Base-by-base conservation (phyloP, 2,113 vertebrate species). In the Oryzias melastigma region DNA sequence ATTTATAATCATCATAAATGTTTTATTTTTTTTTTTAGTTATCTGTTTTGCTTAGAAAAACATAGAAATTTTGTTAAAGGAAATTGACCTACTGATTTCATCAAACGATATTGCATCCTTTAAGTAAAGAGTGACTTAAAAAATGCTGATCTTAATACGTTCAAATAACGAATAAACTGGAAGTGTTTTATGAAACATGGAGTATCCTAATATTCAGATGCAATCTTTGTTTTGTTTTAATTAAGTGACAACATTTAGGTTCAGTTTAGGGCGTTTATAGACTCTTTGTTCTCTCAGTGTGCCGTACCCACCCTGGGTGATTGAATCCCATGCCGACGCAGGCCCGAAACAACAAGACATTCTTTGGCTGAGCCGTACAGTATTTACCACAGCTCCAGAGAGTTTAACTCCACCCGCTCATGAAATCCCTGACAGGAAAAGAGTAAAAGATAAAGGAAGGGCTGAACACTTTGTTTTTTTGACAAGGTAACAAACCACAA, bases 261-360 rank as follows among this genome's bases (percentile, higher is more conserved):
- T 67, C 3, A 52, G 10, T 58, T 45, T 53, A 19, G 14, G 53
- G 62, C 76, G 47, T 77, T 57, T 68, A 43, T 76, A 47, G 55
- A 72, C 62, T 56, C 58, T 62, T 58, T 52, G 53, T 20, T 58
- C 60, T 46, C 57, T 62, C 24, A 60, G 18, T 51, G 48, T 5
- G 25, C 61, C 60, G 80, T 58, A 65, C 52, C 58, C 76, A 70
- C 59, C 42, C 75, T 14, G 73, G 51, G 61, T 59, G 78, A 73
- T 84, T 75, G 69, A 80, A 71, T 83, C 78, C 66, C 74, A 78
- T 63, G 84, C 71, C 20, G 58, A 67, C 78, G 68, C 77, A 63
- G 79, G 76, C 84, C 80, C 83, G 75, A 77, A 86, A 89, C 77
- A 88, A 88, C 86, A 87, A 69, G 80, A 81, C 81, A 88, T 89